Conservation (phyloP, 2,797 vertebrate species). For the Clarias laeviceps region DNA sequence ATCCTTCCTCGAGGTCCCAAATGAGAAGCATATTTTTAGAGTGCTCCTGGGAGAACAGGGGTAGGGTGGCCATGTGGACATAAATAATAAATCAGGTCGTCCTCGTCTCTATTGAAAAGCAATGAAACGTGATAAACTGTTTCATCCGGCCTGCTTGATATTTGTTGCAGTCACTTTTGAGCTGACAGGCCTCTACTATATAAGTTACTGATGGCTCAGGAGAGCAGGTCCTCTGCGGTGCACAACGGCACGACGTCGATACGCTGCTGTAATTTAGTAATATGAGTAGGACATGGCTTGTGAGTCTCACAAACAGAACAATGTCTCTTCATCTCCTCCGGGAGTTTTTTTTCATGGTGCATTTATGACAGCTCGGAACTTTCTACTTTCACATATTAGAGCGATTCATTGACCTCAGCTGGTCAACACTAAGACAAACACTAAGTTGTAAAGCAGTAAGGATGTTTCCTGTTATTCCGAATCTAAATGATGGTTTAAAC, state of each 20-base stretch:
- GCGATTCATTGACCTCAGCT: background rate
- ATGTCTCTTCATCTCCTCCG: constrained; percentile 5
- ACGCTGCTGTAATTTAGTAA: constrained; percentile 66
- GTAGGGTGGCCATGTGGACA: constrained; percentile 75
- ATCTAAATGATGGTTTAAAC: background rate
- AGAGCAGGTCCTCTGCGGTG: constrained; percentile 71
- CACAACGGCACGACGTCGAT: constrained; percentile 75
- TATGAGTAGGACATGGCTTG: constrained; percentile 26
- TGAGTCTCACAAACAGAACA: constrained; percentile 20
- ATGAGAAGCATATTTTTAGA: constrained; percentile 79
- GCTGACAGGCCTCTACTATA: constrained; percentile 73
- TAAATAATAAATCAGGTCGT: constrained; percentile 82
- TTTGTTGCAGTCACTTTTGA: constrained; percentile 80
- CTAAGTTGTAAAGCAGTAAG: background rate
- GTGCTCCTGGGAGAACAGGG: constrained; percentile 64
- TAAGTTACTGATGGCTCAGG: constrained; percentile 75
- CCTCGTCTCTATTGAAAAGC: constrained; percentile 80
- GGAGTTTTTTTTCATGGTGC: background rate
- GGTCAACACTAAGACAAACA: background rate
- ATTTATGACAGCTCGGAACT: constrained; percentile 4
- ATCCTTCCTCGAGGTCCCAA: constrained; percentile 60
- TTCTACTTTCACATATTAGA: constrained; percentile 7
- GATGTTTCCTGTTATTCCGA: background rate
- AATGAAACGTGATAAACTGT: constrained; percentile 84
- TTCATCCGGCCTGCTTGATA: constrained; percentile 79